Evolutionary conservation across 2,113 vertebrate species (phyloP).

Genomic region (Hippoglossus stenolepis): DNA sequence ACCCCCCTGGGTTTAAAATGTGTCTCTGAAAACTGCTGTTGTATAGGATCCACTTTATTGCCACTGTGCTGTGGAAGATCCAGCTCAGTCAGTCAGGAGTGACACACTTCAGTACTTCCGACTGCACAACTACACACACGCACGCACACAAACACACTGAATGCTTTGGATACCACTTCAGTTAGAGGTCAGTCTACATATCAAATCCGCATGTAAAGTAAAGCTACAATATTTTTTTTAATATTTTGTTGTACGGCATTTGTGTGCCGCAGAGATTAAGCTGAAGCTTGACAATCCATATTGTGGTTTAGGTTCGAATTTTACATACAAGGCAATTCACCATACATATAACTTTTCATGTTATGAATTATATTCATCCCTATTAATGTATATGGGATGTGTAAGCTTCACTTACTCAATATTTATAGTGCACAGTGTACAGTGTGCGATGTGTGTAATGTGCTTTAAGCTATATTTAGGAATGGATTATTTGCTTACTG

Average conservation of each 20-base stretch:
- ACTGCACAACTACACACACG: conserved; percentile 28
- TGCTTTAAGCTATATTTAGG: conserved; percentile 35
- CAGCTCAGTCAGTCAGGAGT: conserved; percentile 47
- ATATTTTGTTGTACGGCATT: background rate
- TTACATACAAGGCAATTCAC: background rate
- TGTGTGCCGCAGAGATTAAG: background rate
- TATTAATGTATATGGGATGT: background rate
- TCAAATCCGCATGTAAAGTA: background rate
- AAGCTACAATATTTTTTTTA: background rate
- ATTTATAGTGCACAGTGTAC: background rate
- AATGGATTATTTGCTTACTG: conserved; percentile 43
- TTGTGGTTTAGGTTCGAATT: background rate
- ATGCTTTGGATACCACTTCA: background rate
- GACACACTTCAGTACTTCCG: conserved; percentile 43
- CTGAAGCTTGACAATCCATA: background rate
- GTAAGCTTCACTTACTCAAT: conserved; percentile 10
- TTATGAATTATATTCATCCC: background rate
- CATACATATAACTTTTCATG: background rate
- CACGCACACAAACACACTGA: background rate
- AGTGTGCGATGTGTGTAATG: conserved; percentile 11
- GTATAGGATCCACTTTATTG: conserved; percentile 60
- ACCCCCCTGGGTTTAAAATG: conserved; percentile 50
- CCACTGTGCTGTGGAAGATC: conserved; percentile 39
- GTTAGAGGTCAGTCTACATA: background rate
- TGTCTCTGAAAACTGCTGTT: conserved; percentile 60